Percentiles rank a stretch among this genome's conserved stretches.
Conservation (phyloP, 2,888 invertebrate species). For the Apamea sordens region DNA sequence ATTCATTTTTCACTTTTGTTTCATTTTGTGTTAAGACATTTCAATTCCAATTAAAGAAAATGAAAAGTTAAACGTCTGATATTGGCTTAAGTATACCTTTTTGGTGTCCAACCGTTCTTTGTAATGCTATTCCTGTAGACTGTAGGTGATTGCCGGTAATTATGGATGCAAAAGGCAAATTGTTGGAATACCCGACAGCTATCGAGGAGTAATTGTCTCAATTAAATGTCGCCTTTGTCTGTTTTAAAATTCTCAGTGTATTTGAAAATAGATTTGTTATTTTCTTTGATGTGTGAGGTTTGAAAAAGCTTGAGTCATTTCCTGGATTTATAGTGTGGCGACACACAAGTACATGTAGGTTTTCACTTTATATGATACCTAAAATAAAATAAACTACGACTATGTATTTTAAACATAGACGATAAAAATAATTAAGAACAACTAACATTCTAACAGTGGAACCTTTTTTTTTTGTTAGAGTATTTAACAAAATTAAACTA, state of each 20-base stretch:
- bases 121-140: slow-evolving; percentile 50
- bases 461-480: too few relatives aligned
- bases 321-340: neutral
- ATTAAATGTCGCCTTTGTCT: slow-evolving; percentile 50
- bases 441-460: too few relatives aligned
- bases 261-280: slow-evolving; percentile 26
- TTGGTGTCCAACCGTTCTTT: slow-evolving; percentile 48
- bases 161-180: slow-evolving; percentile 58
- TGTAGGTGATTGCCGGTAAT: slow-evolving; percentile 59
- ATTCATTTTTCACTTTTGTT: neutral
- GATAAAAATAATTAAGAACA: too few relatives aligned
- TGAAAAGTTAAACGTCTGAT: neutral
- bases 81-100: slow-evolving; percentile 33
- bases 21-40: neutral
- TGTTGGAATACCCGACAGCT: slow-evolving; percentile 51
- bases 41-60: neutral
- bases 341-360: too few relatives aligned
- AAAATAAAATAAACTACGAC: too few relatives aligned
- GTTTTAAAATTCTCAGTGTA: slow-evolving; percentile 37
- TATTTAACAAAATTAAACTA: too few relatives aligned
- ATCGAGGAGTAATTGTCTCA: slow-evolving; percentile 41
- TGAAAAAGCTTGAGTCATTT: neutral
- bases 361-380: too few relatives aligned
- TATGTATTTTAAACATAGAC: too few relatives aligned
- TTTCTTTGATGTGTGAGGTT: slow-evolving; percentile 21